These are phyloP conservation scores for Pangasius krempfi DNA, from an alignment of 2,797 vertebrate genomes.

Conservation along the genomic window DNA sequence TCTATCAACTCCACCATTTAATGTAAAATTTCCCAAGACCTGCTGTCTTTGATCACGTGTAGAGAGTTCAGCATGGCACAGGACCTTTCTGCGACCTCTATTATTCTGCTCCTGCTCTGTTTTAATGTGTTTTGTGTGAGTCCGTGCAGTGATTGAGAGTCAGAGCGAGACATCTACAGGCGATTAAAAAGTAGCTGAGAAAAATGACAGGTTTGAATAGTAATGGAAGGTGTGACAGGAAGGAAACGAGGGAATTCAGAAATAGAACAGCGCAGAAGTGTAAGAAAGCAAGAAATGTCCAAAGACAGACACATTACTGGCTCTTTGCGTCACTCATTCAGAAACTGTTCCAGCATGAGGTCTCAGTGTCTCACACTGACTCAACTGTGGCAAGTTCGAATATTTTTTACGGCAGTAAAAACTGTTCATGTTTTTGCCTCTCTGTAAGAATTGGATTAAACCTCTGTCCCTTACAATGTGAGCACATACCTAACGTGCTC, in stretches of 20 bases:
- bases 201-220: slow-evolving; percentile 37
- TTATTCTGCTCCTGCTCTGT: slow-evolving; percentile 26
- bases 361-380: slow-evolving; percentile 2
- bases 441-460: neutral
- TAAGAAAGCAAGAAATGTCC: neutral
- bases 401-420: neutral
- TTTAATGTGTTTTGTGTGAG: slow-evolving; percentile 45
- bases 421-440: neutral
- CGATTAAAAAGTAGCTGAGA: slow-evolving; percentile 8
- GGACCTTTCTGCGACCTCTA: slow-evolving; percentile 47
- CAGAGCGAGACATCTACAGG: slow-evolving; percentile 18
- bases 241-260: slow-evolving; percentile 38
- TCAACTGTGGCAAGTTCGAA: neutral
- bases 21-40: slow-evolving; percentile 32
- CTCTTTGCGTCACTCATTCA: slow-evolving; percentile 19
- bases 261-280: slow-evolving; percentile 31
- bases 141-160: slow-evolving; percentile 14
- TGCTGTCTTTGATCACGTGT: slow-evolving; percentile 5
- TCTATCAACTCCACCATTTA: slow-evolving; percentile 29
- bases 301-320: slow-evolving; percentile 1
- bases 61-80: slow-evolving; percentile 18
- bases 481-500: neutral
- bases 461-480: neutral
- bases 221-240: slow-evolving; percentile 48
- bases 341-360: neutral